Evolutionary conservation across 2,113 vertebrate genomes (phyloP), one percentile per base, ranked within the genome.

Genomic region (Trogon surrucura): DNA sequence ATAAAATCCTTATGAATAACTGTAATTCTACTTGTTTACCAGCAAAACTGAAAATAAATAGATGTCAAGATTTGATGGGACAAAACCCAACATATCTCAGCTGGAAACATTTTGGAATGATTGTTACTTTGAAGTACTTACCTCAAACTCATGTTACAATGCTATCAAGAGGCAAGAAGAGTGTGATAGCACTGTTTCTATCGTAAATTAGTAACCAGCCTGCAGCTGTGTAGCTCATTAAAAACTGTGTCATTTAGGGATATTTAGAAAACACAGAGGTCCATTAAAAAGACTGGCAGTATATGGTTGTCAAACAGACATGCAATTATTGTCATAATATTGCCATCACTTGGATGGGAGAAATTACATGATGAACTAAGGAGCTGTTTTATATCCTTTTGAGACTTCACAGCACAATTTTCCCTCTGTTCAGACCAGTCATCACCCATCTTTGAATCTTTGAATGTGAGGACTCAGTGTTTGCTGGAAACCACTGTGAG

Each of bases 271-370:
- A 96, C 95, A 97, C 78, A 85, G 94, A 91, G 92, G 95, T 95
- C 95, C 86, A 91, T 95, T 96, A 95, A 96, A 95, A 94, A 85
- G 92, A 81, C 81, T 89, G 71, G 47, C 86, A 89, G 70, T 82
- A 36, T 75, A 91, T 18, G 30, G 88, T 95, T 97, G 93, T 93
- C 95, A 97, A 96, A 97, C 94, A 96, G 95, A 88, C 85, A 70
- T 67, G 74, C 89, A 97, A 95, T 97, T 95, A 95, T 96, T 97
- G 96, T 95, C 96, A 97, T 88, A 97, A 96, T 93, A 96, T 97
- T 97, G 80, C 60, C 74, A 89, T 93, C 85, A 94, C 0, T 89
- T 94, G 81, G 64, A 90, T 91, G 56, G 74, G 54, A 94, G 79
- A 96, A 96, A 97, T 97, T 93, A 93, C 75, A 90, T 4, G 79